Evolutionary conservation across 2,888 invertebrate species (phyloP), one percentile per base, ranked within the genome.

Genomic region (Stictocephala bisonia): DNA sequence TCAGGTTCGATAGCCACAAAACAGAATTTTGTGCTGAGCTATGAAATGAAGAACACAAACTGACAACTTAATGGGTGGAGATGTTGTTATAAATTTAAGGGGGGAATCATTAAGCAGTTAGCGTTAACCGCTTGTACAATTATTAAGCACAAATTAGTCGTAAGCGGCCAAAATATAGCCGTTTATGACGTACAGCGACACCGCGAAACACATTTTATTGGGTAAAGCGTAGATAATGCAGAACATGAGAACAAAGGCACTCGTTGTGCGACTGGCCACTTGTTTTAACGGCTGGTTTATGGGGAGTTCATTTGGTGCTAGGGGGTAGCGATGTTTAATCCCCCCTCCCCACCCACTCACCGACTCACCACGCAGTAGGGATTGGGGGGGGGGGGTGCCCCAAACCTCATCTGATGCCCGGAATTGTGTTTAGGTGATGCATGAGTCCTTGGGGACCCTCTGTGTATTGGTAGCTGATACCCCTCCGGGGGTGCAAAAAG

Each of bases 371-470:
- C n/a, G n/a, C n/a, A n/a, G n/a, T n/a, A n/a, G n/a, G n/a, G n/a
- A n/a, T n/a, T n/a, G n/a, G n/a, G n/a, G n/a, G 7, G 29, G 56
- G 56, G 13, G 53, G 27, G 40, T 18, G 18, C 24, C 26, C 40
- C 40, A 31, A 70, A 70, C 70, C 70, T 70, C 70, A 70, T 70
- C 70, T 70, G 70, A 70, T 70, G 70, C 70, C 41, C 53, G 53
- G 70, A 70, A 70, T 70, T 70, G 70, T 70, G 70, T 70, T 70
- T 70, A 56, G 53, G 70, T 53, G 70, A 70, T 70, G 41, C 56
- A 70, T 40, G 31, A 50, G 53, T n/a, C 70, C 70, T 53, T 22
- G 15, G 68, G 68, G 68, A 56, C 56, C 24, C n/a, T 29, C 35
- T 9, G 56, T 70, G 70, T 70, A 56, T 56, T 40, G 70, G 53